Base-by-base conservation (phyloP, 2,113 vertebrate genomes). In the Ptychochromis oligacanthus region DNA sequence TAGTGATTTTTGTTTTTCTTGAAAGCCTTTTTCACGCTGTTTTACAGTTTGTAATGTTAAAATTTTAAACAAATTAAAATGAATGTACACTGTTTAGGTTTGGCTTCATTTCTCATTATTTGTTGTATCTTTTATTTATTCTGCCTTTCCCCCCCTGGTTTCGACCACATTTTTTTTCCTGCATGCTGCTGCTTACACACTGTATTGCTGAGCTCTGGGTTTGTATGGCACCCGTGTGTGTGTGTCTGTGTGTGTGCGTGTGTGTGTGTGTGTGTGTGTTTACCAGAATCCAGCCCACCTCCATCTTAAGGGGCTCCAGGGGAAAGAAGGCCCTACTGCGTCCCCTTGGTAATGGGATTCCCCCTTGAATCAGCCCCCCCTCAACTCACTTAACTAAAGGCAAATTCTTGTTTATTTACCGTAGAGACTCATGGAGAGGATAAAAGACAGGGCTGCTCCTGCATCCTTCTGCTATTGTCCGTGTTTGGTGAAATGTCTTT, bases 281-380 rank as follows among this genome's bases (percentile, higher is more conserved):
- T 40, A 57, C 24, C 83, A 95, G 90, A 88, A 83, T 94, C 75
- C 82, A 91, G 79, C 93, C 90, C 52, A 91, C 87, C 46, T 94
- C 90, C 61, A 85, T 92, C 79, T 79, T 94, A 57, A 90, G 90
- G 80, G 85, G 88, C 80, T 91, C 80, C 38, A 83, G 86, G 87
- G 82, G 83, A 82, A 91, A 81, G 75, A 76, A 79, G 64, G 57
- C 82, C 24, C 87, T 86, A 4, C 80, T 92, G 74, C 74, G n/a
- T 80, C 75, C 83, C 70, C 77, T 93, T 55, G 91, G 91, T 91
- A 92, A 90, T 87, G 87, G 89, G 87, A 88, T 43, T 67, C 67
- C 26, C 12, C 40, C 40, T 55, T 31, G 57, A 80, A 59, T 85
- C 60, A 76, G 58, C 40, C 77, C 72, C 22, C 6, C 4, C 7